phyloP scores from a whole-genome alignment of 2,797 vertebrate genomes.

The Clarias fuscus region DNA sequence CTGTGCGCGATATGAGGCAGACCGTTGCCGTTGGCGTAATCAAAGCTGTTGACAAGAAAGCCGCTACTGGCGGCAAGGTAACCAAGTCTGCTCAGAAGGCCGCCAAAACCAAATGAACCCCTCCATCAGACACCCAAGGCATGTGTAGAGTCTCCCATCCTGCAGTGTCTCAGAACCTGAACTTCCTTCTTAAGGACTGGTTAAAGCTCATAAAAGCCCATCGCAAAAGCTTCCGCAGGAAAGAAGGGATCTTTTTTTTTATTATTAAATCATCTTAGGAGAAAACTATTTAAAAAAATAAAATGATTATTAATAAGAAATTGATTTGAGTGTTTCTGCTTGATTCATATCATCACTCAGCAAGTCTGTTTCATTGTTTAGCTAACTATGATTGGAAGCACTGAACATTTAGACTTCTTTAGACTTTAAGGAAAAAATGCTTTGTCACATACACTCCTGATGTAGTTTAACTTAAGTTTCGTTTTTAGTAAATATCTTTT shows the following conservation, averaged over 20 bases:
- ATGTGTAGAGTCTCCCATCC: conserved; percentile 54
- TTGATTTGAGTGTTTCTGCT: conserved; percentile 50
- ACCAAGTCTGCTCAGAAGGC: conserved; percentile 78
- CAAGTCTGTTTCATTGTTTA: neutral
- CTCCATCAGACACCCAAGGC: conserved; percentile 57
- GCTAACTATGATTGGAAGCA: neutral
- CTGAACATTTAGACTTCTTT: neutral
- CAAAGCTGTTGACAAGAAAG: conserved; percentile 74
- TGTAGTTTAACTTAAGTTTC: neutral
- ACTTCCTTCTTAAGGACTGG: conserved; percentile 79
- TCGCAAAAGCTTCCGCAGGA: conserved; percentile 81
- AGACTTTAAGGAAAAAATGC: neutral
- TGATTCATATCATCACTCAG: neutral
- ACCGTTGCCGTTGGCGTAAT: conserved; percentile 81
- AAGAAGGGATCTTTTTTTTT: conserved; percentile 64
- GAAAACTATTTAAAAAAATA: conserved; percentile 66
- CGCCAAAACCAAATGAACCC: conserved; percentile 74
- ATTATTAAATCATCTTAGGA: conserved; percentile 47
- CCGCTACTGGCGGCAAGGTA: conserved; percentile 64
- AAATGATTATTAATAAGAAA: conserved; percentile 56
- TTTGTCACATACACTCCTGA: neutral
- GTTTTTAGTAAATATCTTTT: neutral
- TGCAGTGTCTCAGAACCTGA: conserved; percentile 65
- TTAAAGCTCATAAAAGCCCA: conserved; percentile 80
- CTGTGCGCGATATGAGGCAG: conserved; percentile 80